Base-by-base conservation (phyloP, 2,797 vertebrate species). In the Vipera ursinii region DNA sequence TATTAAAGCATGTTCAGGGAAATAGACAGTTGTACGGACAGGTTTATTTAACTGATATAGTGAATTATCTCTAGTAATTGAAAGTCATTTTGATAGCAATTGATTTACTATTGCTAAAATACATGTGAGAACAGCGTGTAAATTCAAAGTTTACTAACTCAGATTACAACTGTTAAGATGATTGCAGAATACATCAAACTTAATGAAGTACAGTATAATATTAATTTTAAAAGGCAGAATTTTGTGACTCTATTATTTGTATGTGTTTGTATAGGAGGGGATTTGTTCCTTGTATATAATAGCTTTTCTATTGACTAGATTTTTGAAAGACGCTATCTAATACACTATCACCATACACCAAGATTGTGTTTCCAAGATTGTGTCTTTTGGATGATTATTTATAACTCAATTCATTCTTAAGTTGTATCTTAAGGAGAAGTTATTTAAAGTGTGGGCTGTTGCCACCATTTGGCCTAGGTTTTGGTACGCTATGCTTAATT, bases 31-130 rank as follows among this genome's bases (percentile, higher is more conserved):
- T 95, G 53, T 24, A 15, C 95, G 93, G 51, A 87, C 32, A 91
- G 86, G 82, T 92, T 90, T 94, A 53, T 93, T 13, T 61, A 92
- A 78, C 3, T 93, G 86, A 94, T 6, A 90, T 93, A 20, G 17
- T 93, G 24, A 87, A 92, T 96, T 92, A 89, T 95, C 92, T 90
- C 69, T 93, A 90, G 0, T 91, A 63, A 92, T n/a, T 93, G 38
- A 93, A 94, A 93, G 0, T 10, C 90, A 93, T 93, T 92, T 90
- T 89, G 26, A 3, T 90, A 78, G 14, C 86, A 93, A 26, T 14
- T 91, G 93, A 93, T 90, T 48, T 82, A 24, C 5, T 91, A 90
- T 78, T 95, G 9, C 93, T 94, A 92, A 95, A 92, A 92, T 94
- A 26, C 61, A 92, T 0, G n/a, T 89, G 48, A 13, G 92, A 95